Conservation (phyloP, 2,888 invertebrate genomes). For the Mythimna pallens region DNA sequence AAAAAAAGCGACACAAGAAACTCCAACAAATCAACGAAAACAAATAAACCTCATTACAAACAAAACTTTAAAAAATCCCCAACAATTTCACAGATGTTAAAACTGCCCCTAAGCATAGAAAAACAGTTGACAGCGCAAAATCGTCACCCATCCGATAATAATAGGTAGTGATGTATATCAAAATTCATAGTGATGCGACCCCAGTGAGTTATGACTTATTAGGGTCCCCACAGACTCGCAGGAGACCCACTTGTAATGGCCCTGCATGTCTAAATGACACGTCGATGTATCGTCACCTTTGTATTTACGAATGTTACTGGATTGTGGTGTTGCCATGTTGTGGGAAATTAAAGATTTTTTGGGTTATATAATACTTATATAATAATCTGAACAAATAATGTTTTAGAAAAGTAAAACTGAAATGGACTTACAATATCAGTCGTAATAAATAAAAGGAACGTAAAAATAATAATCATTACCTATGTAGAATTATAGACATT, state of each 20-base stretch:
- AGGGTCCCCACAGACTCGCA: slow-evolving; percentile 69
- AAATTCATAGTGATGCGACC: slow-evolving; percentile 80
- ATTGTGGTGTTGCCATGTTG: slow-evolving; percentile 57
- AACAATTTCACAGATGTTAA: slow-evolving; percentile 84
- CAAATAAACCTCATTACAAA: slow-evolving; percentile 29
- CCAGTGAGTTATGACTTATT: slow-evolving; percentile 88
- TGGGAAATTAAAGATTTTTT: not conserved
- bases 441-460: not conserved
- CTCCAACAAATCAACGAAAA: slow-evolving; percentile 3
- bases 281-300: slow-evolving; percentile 88
- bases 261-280: slow-evolving; percentile 85
- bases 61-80: slow-evolving; percentile 74
- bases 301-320: slow-evolving; percentile 82
- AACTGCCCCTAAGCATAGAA: slow-evolving; percentile 62
- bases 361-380: not conserved
- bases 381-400: no score
- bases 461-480: not conserved
- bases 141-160: slow-evolving; percentile 79
- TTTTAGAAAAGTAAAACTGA: not conserved
- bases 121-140: slow-evolving; percentile 71
- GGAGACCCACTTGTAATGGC: slow-evolving; percentile 80
- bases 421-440: not conserved
- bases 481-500: not conserved
- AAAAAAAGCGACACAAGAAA: no score
- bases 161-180: slow-evolving; percentile 83